Conservation (phyloP, 2,888 invertebrate species). For the Pandemis heparana region DNA sequence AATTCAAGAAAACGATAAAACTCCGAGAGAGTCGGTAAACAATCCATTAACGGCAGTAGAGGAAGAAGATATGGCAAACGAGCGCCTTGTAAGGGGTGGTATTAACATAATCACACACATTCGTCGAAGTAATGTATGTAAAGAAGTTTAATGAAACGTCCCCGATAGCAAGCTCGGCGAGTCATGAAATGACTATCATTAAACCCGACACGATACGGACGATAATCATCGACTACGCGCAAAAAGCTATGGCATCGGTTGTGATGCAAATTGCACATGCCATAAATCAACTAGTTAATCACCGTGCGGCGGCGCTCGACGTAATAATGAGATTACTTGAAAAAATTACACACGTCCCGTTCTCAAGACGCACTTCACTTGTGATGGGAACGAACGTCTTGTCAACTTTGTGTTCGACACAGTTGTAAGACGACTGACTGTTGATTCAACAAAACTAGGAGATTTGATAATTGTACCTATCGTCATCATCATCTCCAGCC, state of each 20-base stretch:
- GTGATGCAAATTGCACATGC: conserved; percentile 83
- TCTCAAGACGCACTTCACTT: conserved; percentile 56
- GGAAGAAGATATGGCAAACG: conserved; percentile 66
- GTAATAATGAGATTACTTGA: conserved; percentile 83
- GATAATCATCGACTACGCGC: conserved; percentile 81
- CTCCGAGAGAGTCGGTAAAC: conserved; percentile 64
- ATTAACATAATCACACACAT: conserved; percentile 83
- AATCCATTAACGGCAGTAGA: conserved; percentile 76
- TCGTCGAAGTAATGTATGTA: conserved; percentile 81
- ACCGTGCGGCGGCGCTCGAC: conserved; percentile 72
- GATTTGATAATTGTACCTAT: conserved; percentile 36
- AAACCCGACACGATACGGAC: conserved; percentile 83
- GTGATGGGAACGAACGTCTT: conserved; percentile 64
- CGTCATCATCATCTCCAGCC: not conserved
- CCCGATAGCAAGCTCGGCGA: conserved; percentile 77
- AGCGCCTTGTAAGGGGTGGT: conserved; percentile 64
- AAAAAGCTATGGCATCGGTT: conserved; percentile 80
- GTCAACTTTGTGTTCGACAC: conserved; percentile 50
- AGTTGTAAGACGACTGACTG: conserved; percentile 48
- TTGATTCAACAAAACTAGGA: conserved; percentile 43
- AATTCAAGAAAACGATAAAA: conserved; percentile 56
- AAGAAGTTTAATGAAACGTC: conserved; percentile 83
- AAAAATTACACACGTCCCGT: conserved; percentile 72
- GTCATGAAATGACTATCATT: conserved; percentile 84
- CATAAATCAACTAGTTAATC: conserved; percentile 84